These are phyloP conservation scores for Drosophila rufa DNA, from an alignment of 1,140 invertebrate species.

Conservation along the genomic window DNA sequence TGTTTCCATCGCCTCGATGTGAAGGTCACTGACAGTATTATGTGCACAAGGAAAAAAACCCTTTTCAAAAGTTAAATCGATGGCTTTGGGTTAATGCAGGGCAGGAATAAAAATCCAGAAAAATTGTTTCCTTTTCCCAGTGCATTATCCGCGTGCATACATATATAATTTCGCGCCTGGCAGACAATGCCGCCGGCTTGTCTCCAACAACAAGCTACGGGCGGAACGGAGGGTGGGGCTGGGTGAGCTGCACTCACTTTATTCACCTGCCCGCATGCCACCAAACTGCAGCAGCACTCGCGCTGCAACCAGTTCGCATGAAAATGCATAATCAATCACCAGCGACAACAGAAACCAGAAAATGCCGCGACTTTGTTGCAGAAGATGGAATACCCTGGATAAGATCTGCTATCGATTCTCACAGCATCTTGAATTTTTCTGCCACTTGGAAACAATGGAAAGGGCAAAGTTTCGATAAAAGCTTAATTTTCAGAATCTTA, in stretches of 20 bases:
- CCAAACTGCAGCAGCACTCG: conserved; percentile 42
- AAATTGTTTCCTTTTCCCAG: not conserved
- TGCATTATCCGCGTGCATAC: conserved; percentile 22
- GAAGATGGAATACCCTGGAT: conserved; percentile 30
- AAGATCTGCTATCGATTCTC: not conserved
- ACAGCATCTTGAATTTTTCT: not conserved
- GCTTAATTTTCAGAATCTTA: not conserved
- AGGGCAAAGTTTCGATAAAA: not conserved
- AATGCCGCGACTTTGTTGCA: not conserved
- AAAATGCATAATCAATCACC: conserved; percentile 83
- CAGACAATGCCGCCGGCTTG: conserved; percentile 66
- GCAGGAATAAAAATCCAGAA: not conserved
- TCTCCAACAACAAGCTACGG: conserved; percentile 65
- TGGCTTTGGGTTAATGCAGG: not conserved
- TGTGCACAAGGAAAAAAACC: conserved; percentile 13
- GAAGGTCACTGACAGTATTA: conserved; percentile 76
- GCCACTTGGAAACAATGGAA: conserved; percentile 2
- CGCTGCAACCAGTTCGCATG: conserved; percentile 72
- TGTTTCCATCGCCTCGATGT: conserved; percentile 36
- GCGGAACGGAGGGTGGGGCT: conserved; percentile 27
- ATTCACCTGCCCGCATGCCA: conserved; percentile 67
- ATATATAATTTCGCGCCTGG: conserved; percentile 39
- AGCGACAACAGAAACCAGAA: conserved; percentile 49
- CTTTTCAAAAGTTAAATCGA: not conserved
- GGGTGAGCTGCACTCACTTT: conserved; percentile 16